Evolutionary conservation across 1,140 invertebrate genomes (phyloP).

Genomic region (Pachyrhynchus sulphureomaculatus): DNA sequence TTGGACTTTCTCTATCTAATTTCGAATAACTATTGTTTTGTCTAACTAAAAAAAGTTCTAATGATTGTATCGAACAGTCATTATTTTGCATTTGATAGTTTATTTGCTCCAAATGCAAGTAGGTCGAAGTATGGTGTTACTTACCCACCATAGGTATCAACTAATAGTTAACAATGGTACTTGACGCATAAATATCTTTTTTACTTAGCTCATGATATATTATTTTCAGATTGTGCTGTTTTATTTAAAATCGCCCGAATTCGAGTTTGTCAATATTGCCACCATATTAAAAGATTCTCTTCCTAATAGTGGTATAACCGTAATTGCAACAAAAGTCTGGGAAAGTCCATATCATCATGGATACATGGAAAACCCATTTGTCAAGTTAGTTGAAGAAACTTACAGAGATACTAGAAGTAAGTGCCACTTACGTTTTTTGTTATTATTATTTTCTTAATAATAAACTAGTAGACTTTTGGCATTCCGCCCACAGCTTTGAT

Average conservation of each 20-base stretch:
- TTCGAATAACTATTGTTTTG: too few species aligned
- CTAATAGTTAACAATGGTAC: too few species aligned
- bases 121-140: too few species aligned
- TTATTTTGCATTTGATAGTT: too few species aligned
- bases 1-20: too few species aligned
- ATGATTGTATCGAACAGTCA: too few species aligned
- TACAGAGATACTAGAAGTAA: constrained; percentile 79
- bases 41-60: too few species aligned
- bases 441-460: neutral
- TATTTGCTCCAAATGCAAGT: too few species aligned
- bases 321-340: constrained; percentile 68
- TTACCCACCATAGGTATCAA: too few species aligned
- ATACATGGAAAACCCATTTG: constrained; percentile 78
- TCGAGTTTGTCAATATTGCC: constrained; percentile 72
- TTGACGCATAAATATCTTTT: too few species aligned
- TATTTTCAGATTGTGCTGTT: constrained; percentile 67
- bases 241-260: constrained; percentile 68
- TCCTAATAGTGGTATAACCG: constrained; percentile 64
- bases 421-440: constrained; percentile 39
- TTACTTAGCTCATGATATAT: too few species aligned
- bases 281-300: constrained; percentile 70
- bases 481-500: too few species aligned
- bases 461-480: neutral
- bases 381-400: constrained; percentile 73
- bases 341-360: constrained; percentile 76